Percentiles rank a stretch among this genome's conserved stretches.
phyloP scores from a whole-genome alignment of 2,113 vertebrate genomes.

The Etheostoma spectabile region DNA sequence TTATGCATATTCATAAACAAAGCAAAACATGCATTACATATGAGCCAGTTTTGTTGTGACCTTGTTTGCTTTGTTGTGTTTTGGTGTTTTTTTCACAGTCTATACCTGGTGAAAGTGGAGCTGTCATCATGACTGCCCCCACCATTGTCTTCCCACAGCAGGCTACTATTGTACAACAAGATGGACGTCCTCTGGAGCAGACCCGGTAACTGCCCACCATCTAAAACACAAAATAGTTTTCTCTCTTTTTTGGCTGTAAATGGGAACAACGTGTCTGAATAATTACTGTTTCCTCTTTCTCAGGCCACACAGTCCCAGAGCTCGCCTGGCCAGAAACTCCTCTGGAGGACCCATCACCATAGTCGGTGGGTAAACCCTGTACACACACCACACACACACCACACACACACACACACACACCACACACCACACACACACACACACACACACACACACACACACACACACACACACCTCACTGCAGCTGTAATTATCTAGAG shows the following conservation, averaged over 20 bases:
- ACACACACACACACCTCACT: background rate
- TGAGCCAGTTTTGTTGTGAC: background rate
- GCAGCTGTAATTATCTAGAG: conserved; percentile 26
- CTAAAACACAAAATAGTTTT: conserved; percentile 6
- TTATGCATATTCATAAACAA: background rate
- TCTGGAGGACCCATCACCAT: conserved; percentile 89
- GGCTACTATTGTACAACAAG: conserved; percentile 77
- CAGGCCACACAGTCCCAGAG: conserved; percentile 91
- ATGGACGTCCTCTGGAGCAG: conserved; percentile 79
- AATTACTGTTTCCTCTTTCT: conserved; percentile 25
- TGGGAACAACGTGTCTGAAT: background rate
- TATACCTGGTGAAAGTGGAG: conserved; percentile 73
- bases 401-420: background rate
- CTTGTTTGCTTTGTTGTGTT: background rate
- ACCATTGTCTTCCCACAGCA: conserved; percentile 91
- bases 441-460: conserved; percentile 21
- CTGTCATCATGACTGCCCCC: conserved; percentile 84
- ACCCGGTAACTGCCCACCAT: conserved; percentile 69
- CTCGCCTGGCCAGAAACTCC: conserved; percentile 83
- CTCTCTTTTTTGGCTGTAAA: conserved; percentile 19
- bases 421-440: conserved; percentile 7
- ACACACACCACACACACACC: conserved; percentile 11
- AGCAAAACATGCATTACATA: background rate
- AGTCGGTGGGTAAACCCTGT: conserved; percentile 86
- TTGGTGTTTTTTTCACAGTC: conserved; percentile 78